phyloP scores from a whole-genome alignment of 2,888 invertebrate species.

The Cactoblastis cactorum region DNA sequence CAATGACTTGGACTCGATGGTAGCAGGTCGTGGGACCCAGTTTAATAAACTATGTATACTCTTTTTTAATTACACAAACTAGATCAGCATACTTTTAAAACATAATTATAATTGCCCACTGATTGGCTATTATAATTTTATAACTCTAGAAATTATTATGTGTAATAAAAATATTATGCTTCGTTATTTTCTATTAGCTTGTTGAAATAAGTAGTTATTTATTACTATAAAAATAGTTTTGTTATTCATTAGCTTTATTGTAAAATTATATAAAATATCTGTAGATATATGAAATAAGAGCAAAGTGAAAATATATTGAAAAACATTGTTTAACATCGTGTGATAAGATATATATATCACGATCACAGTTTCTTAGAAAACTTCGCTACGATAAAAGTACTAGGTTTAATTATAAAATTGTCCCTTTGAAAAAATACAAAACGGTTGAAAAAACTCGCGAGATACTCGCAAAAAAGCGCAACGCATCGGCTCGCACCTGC shows the following conservation, averaged over 20 bases:
- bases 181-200: too few relatives aligned
- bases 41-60: slow-evolving; percentile 18
- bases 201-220: too few relatives aligned
- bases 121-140: background rate
- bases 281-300: background rate
- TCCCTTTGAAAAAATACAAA: slow-evolving; percentile 56
- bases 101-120: background rate
- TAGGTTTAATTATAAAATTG: slow-evolving; percentile 73
- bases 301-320: background rate
- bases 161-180: too few relatives aligned
- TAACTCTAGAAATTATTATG: background rate
- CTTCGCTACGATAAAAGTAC: slow-evolving; percentile 54
- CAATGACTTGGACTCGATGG: slow-evolving; percentile 15
- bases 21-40: slow-evolving; percentile 22
- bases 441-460: slow-evolving; percentile 45
- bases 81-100: slow-evolving; percentile 18
- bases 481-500: slow-evolving; percentile 71
- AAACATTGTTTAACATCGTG: slow-evolving; percentile 30
- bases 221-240: too few relatives aligned
- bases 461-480: slow-evolving; percentile 54
- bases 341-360: slow-evolving; percentile 52
- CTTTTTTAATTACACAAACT: slow-evolving; percentile 22
- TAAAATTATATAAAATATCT: background rate
- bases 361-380: slow-evolving; percentile 54
- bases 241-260: background rate